Percentiles rank a stretch among this genome's conserved stretches.
phyloP scores from a whole-genome alignment of 2,888 invertebrate genomes.

The Ochropleura leucogaster region DNA sequence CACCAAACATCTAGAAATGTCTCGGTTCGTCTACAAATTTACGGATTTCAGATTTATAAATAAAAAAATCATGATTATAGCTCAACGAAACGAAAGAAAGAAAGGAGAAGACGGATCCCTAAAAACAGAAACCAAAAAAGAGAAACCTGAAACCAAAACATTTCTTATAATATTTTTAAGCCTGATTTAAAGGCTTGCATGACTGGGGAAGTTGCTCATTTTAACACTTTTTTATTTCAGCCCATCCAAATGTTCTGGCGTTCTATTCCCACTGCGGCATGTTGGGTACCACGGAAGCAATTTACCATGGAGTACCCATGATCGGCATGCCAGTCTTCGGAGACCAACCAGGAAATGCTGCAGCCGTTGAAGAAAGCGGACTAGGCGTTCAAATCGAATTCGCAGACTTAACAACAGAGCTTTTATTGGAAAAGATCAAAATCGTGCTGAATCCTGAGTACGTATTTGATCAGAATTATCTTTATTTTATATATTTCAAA shows the following conservation, averaged over 20 bases:
- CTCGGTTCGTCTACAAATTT: no score
- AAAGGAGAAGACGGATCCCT: no score
- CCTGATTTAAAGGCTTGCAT: not conserved
- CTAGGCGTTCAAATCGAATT: conserved; percentile 86
- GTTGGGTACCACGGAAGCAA: conserved; percentile 90
- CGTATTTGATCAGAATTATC: conserved; percentile 60
- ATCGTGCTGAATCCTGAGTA: conserved; percentile 88
- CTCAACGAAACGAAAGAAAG: no score
- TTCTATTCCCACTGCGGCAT: conserved; percentile 91
- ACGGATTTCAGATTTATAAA: no score
- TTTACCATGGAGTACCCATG: conserved; percentile 90
- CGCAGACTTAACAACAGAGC: conserved; percentile 86
- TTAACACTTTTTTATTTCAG: conserved; percentile 56
- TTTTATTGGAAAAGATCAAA: conserved; percentile 84
- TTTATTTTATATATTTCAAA: not conserved
- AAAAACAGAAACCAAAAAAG: not conserved
- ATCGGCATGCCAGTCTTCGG: conserved; percentile 91
- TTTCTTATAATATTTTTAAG: not conserved
- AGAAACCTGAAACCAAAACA: not conserved
- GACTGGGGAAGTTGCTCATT: not conserved
- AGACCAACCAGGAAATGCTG: conserved; percentile 90
- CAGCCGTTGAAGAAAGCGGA: conserved; percentile 88
- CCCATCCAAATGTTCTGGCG: conserved; percentile 79
- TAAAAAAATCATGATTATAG: no score
- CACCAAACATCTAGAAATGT: no score